A percentile compares a stretch with the other conserved stretches of the same genome.
phyloP scores from a whole-genome alignment of 1,140 invertebrate species.

The Parapsyche elsis region DNA sequence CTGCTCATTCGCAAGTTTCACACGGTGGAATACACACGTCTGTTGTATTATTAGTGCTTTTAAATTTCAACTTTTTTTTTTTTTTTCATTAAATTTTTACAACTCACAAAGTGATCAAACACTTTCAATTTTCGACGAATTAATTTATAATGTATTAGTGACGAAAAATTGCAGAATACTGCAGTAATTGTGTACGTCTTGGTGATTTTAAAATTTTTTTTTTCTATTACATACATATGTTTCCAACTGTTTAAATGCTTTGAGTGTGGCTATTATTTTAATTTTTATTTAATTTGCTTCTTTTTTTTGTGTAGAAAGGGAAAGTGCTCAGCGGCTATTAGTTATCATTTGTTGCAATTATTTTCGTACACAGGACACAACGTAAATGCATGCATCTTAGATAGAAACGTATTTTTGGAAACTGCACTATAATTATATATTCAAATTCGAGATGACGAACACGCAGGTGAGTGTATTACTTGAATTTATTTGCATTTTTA shows the following conservation, averaged over 20 bases:
- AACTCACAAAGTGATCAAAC: too few species aligned
- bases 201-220: too few species aligned
- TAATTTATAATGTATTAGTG: slow-evolving; percentile 52
- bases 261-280: too few species aligned
- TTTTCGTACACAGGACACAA: background rate
- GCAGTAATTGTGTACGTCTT: background rate
- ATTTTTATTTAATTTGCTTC: slow-evolving; percentile 49
- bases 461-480: slow-evolving; percentile 61
- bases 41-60: slow-evolving; percentile 48
- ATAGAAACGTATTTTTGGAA: background rate
- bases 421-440: background rate
- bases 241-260: too few species aligned
- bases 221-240: too few species aligned
- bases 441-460: slow-evolving; percentile 63
- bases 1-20: slow-evolving; percentile 12
- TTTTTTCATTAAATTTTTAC: slow-evolving; percentile 53
- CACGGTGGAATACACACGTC: slow-evolving; percentile 58
- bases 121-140: too few species aligned
- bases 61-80: slow-evolving; percentile 17
- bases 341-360: background rate
- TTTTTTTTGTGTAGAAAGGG: slow-evolving; percentile 61
- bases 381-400: slow-evolving; percentile 18
- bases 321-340: background rate
- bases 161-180: slow-evolving; percentile 58
- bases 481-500: background rate